phyloP scores from a whole-genome alignment of 2,113 vertebrate genomes.

The Tychaedon coryphoeus region DNA sequence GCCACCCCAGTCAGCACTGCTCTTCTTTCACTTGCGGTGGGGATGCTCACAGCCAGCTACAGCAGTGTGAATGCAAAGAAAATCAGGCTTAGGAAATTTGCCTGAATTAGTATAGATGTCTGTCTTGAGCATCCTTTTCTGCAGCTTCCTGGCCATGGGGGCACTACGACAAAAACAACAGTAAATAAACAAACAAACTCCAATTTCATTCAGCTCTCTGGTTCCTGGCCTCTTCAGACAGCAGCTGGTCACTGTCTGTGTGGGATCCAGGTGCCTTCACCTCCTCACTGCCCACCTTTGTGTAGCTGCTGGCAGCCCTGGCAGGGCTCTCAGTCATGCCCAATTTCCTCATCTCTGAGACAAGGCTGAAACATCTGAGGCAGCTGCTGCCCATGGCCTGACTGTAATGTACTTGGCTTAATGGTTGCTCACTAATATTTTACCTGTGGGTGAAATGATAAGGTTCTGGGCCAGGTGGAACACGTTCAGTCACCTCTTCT shows the following conservation, averaged over 20 bases:
- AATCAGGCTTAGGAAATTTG: background rate
- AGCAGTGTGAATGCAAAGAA: background rate
- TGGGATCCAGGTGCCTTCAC: background rate
- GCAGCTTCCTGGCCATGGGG: background rate
- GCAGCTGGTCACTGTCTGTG: background rate
- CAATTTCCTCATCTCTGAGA: background rate
- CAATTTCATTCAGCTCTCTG: background rate
- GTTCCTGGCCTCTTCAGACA: background rate
- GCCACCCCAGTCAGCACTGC: background rate
- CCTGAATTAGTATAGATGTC: background rate
- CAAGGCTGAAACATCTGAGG: background rate
- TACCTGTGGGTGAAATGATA: background rate
- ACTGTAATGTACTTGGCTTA: background rate
- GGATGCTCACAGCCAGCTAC: background rate
- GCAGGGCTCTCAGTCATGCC: background rate
- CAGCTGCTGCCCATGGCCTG: slow-evolving; percentile 9
- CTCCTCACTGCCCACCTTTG: background rate
- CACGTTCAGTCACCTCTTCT: background rate
- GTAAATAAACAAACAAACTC: background rate
- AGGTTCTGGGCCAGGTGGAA: background rate
- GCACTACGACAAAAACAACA: background rate
- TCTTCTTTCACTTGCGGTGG: background rate
- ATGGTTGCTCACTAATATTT: background rate
- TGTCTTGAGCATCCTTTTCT: background rate
- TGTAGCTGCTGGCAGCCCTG: background rate